Conservation (phyloP, 2,888 invertebrate species). For the Macrophya alboannulata region DNA sequence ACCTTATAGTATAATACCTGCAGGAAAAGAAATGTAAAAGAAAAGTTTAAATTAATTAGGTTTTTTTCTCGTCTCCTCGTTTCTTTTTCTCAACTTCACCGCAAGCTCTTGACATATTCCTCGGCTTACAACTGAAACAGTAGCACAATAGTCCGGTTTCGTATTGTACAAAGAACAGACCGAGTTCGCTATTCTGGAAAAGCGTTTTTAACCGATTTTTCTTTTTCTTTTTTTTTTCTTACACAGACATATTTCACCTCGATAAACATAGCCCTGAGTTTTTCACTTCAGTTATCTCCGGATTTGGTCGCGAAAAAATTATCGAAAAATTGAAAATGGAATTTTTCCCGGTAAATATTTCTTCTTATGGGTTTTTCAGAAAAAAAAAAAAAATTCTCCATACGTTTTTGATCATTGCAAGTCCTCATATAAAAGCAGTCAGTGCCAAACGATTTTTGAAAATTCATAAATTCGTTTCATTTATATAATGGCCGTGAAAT, state of each 20-base stretch:
- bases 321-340: no score
- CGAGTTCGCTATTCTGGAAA: neutral
- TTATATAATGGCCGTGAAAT: neutral
- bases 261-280: neutral
- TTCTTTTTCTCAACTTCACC: neutral
- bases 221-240: neutral
- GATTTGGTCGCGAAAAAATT: no score
- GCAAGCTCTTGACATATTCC: conserved; percentile 40
- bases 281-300: neutral
- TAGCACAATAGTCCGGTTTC: neutral
- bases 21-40: neutral
- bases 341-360: no score
- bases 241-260: neutral
- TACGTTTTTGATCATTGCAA: no score
- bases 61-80: neutral
- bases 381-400: no score
- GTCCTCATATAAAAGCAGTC: no score
- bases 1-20: neutral
- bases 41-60: neutral
- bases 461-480: no score
- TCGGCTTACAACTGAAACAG: conserved; percentile 27
- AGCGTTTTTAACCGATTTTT: neutral
- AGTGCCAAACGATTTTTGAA: no score
- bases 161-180: neutral
- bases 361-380: no score